Conservation (phyloP, 2,797 vertebrate genomes). For the Columba guinea region DNA sequence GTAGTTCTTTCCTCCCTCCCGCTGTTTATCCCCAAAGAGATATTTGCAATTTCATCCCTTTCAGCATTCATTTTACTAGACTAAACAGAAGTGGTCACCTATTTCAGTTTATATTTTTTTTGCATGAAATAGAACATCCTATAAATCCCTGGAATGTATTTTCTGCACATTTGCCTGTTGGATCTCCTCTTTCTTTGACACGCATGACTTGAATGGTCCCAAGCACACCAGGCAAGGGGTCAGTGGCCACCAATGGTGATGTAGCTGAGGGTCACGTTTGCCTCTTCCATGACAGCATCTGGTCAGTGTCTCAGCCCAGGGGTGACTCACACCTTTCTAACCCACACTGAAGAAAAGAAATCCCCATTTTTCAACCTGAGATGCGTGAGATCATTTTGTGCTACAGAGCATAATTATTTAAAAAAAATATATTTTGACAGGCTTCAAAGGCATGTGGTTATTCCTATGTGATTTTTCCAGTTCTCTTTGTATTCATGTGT, state of each 20-base stretch:
- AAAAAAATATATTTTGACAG: conserved; percentile 5
- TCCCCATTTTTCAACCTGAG: neutral
- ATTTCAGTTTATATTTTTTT: neutral
- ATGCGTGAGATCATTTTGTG: conserved; percentile 8
- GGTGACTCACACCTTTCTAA: conserved; percentile 9
- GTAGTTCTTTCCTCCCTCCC: neutral
- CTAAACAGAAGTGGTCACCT: neutral
- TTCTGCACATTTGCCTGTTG: neutral
- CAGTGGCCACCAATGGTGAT: neutral
- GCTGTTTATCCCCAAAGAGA: neutral
- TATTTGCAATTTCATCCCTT: conserved; percentile 23
- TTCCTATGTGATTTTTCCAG: neutral
- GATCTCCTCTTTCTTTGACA: neutral
- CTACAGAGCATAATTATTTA: neutral
- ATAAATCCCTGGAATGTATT: neutral
- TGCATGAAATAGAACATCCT: neutral
- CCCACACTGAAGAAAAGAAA: neutral
- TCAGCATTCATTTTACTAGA: neutral
- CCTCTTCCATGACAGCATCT: neutral
- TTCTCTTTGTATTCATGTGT: neutral
- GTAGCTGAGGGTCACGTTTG: neutral
- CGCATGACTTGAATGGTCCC: neutral
- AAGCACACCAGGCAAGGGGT: neutral
- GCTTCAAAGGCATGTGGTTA: neutral
- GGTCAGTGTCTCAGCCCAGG: neutral